Conservation (phyloP, 2,888 invertebrate species). For the Caenorhabditis sp. region DNA sequence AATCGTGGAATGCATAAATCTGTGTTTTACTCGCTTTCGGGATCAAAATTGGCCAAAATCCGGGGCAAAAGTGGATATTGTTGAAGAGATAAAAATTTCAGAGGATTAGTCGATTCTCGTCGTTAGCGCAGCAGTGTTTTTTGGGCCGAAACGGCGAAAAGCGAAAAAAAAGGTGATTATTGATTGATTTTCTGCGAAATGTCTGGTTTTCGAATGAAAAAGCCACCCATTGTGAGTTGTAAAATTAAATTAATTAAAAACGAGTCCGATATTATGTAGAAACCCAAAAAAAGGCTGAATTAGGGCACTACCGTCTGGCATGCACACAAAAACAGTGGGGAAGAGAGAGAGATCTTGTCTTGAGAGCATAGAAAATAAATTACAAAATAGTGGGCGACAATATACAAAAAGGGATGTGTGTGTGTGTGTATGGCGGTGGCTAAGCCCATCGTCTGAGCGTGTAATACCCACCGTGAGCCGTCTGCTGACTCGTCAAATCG, state of each 20-base stretch:
- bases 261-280: neutral
- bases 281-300: neutral
- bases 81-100: no score
- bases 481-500: constrained; percentile 54
- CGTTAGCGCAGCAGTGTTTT: no score
- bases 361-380: no score
- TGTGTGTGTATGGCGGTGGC: no score
- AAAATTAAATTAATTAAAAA: neutral
- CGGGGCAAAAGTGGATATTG: no score
- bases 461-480: constrained; percentile 60
- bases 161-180: constrained; percentile 21
- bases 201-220: neutral
- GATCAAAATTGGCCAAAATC: no score
- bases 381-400: no score
- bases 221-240: neutral
- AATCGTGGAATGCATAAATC: no score
- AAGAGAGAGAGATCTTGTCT: neutral
- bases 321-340: neutral
- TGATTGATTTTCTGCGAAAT: constrained; percentile 12
- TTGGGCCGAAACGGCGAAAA: no score
- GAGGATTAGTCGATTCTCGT: neutral
- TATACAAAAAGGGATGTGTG: no score
- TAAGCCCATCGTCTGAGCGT: constrained; percentile 60
- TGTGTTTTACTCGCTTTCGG: neutral
- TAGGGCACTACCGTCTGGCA: constrained; percentile 1